phyloP scores from a whole-genome alignment of 2,888 invertebrate species.

The Brenthis daphne region DNA sequence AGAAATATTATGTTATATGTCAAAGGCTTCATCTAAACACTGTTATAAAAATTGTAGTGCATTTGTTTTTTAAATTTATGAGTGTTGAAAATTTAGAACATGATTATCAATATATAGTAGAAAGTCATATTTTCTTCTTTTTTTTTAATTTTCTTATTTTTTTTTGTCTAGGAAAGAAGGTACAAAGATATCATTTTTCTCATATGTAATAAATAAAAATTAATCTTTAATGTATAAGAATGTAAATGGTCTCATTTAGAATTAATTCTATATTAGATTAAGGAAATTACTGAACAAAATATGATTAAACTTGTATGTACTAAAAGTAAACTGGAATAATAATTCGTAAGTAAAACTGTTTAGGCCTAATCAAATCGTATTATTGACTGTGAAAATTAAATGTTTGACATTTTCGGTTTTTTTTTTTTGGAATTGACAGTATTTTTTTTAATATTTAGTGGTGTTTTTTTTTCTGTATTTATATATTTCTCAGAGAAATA shows the following conservation, averaged over 20 bases:
- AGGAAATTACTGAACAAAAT: conserved; percentile 5
- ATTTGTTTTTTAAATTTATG: neutral
- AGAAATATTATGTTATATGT: neutral
- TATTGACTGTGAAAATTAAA: neutral
- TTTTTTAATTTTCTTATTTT: neutral
- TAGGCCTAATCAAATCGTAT: conserved; percentile 12
- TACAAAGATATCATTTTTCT: conserved; percentile 7
- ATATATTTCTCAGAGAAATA: neutral
- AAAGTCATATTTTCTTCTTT: neutral
- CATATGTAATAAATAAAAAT: neutral
- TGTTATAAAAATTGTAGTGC: neutral
- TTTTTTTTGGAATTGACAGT: neutral
- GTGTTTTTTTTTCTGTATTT: neutral
- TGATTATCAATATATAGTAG: neutral
- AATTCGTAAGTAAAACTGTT: neutral
- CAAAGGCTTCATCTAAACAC: neutral
- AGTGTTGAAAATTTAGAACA: neutral
- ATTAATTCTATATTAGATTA: conserved; percentile 7
- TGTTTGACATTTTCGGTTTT: neutral
- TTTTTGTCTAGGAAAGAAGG: neutral
- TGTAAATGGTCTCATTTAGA: conserved; percentile 28
- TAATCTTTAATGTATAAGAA: neutral
- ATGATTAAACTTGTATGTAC: neutral
- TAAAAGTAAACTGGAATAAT: neutral
- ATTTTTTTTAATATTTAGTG: conserved; percentile 4